A percentile compares a stretch with the other conserved stretches of the same genome.
Conservation (phyloP, 2,797 vertebrate genomes). For the Pangasius larnaudii region DNA sequence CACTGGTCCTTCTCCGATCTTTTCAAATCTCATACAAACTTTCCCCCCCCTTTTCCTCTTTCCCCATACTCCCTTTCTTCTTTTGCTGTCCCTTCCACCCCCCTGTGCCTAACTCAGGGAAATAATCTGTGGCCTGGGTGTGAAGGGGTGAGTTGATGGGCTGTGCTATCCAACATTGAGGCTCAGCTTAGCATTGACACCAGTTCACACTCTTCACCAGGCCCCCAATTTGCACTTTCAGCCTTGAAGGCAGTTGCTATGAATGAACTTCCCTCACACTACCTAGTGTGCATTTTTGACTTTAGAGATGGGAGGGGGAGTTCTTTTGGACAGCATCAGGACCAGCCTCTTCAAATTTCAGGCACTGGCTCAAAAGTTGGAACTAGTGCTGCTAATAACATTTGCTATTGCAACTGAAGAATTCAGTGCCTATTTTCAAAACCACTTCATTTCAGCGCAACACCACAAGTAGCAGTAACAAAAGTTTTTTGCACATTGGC, state of each 20-base stretch:
- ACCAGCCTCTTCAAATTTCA: conserved; percentile 69
- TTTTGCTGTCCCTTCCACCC: conserved; percentile 31
- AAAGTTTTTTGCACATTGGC: too few species aligned
- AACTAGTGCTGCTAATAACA: neutral
- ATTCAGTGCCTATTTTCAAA: too few species aligned
- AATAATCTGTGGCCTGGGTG: conserved; percentile 68
- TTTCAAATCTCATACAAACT: conserved; percentile 55
- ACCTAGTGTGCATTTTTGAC: too few species aligned
- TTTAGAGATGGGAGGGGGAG: conserved; percentile 64
- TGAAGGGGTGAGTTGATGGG: neutral
- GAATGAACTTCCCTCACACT: conserved; percentile 64
- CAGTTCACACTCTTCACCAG: conserved; percentile 15
- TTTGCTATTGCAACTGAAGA: too few species aligned
- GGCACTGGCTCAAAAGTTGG: conserved; percentile 70
- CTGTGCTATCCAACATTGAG: neutral
- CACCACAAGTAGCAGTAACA: too few species aligned
- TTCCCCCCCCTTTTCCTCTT: conserved; percentile 60
- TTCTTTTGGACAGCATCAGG: conserved; percentile 71
- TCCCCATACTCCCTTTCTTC: conserved; percentile 62
- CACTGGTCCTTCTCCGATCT: conserved; percentile 17
- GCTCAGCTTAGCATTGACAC: conserved; percentile 17
- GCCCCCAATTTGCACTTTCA: conserved; percentile 64
- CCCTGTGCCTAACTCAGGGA: conserved; percentile 74
- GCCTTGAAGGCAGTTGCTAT: neutral
- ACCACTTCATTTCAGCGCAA: too few species aligned